Conservation (phyloP, 2,113 vertebrate genomes). For the Cinclus cinclus region DNA sequence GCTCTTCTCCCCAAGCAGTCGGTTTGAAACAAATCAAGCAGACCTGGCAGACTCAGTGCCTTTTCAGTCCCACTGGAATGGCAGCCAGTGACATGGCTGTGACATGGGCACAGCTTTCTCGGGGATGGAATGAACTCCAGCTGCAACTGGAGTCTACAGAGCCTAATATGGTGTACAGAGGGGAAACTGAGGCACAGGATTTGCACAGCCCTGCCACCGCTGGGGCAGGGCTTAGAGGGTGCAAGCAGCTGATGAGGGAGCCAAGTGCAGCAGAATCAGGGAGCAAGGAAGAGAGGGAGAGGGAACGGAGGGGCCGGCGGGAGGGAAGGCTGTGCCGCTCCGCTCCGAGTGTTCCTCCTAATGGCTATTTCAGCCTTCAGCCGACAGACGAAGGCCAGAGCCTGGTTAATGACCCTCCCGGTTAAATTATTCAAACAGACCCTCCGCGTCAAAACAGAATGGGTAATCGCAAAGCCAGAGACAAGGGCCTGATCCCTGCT, state of each 20-base stretch:
- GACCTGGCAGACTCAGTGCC: background rate
- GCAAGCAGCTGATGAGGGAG: background rate
- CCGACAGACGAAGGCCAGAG: constrained; percentile 57
- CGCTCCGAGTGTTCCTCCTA: background rate
- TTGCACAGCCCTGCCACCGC: fast-evolving
- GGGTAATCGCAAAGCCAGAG: background rate
- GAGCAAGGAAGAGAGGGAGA: background rate
- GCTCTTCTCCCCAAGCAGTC: background rate
- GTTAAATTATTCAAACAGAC: constrained; percentile 56
- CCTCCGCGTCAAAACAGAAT: background rate
- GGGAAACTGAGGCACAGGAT: background rate
- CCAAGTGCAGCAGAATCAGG: background rate
- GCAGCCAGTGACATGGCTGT: too few species aligned
- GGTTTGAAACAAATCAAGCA: background rate
- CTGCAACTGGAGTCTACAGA: background rate
- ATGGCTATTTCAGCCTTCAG: constrained; percentile 62
- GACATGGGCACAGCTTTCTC: background rate
- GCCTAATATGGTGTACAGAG: too few species aligned
- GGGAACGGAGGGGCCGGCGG: background rate
- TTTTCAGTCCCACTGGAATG: too few species aligned
- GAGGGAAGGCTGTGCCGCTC: background rate
- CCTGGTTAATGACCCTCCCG: constrained; percentile 31
- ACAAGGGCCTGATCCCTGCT: background rate
- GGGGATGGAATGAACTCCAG: background rate
- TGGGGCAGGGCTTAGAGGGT: background rate